Conservation (phyloP, 2,797 vertebrate species). For the Urophycis tenuis region DNA sequence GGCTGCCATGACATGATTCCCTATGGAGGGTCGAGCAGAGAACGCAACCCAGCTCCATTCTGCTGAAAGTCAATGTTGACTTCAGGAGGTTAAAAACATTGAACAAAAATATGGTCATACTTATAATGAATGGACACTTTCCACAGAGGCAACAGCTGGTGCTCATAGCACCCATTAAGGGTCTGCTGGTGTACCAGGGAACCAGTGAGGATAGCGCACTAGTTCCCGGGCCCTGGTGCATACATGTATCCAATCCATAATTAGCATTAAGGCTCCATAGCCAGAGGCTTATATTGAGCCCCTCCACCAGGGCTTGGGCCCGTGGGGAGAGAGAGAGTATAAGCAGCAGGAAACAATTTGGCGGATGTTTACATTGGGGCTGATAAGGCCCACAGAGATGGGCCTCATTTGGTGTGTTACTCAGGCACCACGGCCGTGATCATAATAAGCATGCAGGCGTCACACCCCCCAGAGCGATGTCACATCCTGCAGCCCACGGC, state of each 20-base stretch:
- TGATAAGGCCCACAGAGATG: conserved; percentile 31
- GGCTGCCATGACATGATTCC: conserved; percentile 24
- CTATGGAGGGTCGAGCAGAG: neutral
- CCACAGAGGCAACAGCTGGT: neutral
- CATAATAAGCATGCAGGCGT: neutral
- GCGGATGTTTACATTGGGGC: conserved; percentile 24
- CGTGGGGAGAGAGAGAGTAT: neutral
- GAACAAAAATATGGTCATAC: too few species aligned
- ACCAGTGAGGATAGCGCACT: too few species aligned
- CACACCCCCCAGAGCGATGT: neutral
- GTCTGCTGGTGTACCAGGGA: neutral
- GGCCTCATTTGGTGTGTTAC: neutral
- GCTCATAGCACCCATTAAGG: too few species aligned
- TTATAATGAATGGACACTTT: neutral
- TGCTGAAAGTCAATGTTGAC: neutral
- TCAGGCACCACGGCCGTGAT: conserved; percentile 22
- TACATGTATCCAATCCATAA: too few species aligned
- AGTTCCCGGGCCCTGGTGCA: too few species aligned
- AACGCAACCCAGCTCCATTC: neutral
- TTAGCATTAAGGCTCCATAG: too few species aligned
- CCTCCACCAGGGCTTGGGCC: neutral
- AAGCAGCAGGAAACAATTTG: conserved; percentile 20
- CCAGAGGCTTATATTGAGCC: too few species aligned
- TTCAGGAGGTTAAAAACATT: too few species aligned
- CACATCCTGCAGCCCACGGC: neutral